Conservation (phyloP, 1,140 invertebrate genomes). For the Orius laevigatus region DNA sequence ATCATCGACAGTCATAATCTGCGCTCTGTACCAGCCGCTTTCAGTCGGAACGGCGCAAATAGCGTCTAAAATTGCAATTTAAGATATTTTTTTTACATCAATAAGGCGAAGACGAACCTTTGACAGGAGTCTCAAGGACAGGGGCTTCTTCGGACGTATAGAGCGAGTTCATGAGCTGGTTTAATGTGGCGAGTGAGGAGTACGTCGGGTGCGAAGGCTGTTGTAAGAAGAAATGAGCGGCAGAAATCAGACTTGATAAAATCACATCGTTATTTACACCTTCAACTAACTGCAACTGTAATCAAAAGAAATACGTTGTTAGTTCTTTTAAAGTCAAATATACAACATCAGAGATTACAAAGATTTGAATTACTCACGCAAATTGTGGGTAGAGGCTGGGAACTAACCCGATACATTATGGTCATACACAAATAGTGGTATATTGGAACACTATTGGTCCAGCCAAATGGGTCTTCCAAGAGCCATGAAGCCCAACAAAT, state of each 20-base stretch:
- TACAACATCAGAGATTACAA: not conserved
- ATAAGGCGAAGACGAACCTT: conserved; percentile 30
- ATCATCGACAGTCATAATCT: conserved; percentile 53
- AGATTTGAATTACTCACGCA: not conserved
- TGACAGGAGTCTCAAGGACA: conserved; percentile 40
- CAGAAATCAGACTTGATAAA: conserved; percentile 64
- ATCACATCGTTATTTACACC: conserved; percentile 86
- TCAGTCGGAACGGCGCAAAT: conserved; percentile 72
- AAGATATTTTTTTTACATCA: no score
- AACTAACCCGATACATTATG: no score
- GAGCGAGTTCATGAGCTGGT: conserved; percentile 49
- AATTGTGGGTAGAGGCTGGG: no score
- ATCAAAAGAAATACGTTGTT: not conserved
- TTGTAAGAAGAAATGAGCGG: conserved; percentile 82
- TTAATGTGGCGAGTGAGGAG: conserved; percentile 57
- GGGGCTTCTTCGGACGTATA: conserved; percentile 49
- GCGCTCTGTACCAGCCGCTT: conserved; percentile 76
- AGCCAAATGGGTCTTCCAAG: no score
- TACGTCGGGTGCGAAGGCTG: conserved; percentile 85
- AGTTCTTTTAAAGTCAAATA: not conserved
- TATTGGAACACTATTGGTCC: no score
- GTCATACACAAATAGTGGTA: no score
- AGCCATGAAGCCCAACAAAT: no score
- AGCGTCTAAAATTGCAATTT: conserved; percentile 47
- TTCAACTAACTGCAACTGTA: conserved; percentile 66